Conservation (phyloP, 2,888 invertebrate genomes). For the Holacanthella duospinosa region DNA sequence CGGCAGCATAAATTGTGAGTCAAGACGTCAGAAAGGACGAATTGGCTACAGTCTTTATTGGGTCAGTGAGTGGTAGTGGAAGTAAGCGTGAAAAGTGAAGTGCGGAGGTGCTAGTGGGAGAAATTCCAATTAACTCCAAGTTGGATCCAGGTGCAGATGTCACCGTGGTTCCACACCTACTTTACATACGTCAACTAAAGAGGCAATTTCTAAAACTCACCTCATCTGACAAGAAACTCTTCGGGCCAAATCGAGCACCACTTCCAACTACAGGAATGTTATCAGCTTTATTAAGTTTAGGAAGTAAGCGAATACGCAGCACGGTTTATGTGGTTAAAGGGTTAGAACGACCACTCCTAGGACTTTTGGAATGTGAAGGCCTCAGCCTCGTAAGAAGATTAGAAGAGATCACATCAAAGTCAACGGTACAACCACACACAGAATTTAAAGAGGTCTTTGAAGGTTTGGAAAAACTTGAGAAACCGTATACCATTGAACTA, state of each 20-base stretch:
- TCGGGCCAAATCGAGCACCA: slow-evolving; percentile 9
- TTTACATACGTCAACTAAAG: not conserved
- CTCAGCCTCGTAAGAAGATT: slow-evolving; percentile 5
- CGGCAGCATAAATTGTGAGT: too few species aligned
- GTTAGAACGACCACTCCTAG: slow-evolving; percentile 10
- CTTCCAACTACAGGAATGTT: not conserved
- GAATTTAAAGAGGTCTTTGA: not conserved
- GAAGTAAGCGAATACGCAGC: not conserved
- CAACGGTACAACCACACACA: not conserved
- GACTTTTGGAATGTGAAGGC: slow-evolving; percentile 10
- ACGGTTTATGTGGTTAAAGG: slow-evolving; percentile 4
- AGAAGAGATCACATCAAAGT: not conserved
- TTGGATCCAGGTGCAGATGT: slow-evolving; percentile 25
- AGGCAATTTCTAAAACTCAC: not conserved
- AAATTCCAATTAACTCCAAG: slow-evolving; percentile 10
- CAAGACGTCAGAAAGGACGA: too few species aligned
- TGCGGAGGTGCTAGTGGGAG: slow-evolving; percentile 3
- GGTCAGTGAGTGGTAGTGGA: not conserved
- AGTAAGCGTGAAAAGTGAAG: slow-evolving; percentile 9
- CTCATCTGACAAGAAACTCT: not conserved
- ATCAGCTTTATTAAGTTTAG: not conserved
- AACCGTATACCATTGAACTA: slow-evolving; percentile 27
- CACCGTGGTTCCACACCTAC: slow-evolving; percentile 12
- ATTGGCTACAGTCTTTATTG: not conserved
- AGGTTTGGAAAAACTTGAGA: not conserved